These are phyloP conservation scores for Heteromurus nitidus DNA, from an alignment of 2,888 invertebrate species.

Conservation along the genomic window DNA sequence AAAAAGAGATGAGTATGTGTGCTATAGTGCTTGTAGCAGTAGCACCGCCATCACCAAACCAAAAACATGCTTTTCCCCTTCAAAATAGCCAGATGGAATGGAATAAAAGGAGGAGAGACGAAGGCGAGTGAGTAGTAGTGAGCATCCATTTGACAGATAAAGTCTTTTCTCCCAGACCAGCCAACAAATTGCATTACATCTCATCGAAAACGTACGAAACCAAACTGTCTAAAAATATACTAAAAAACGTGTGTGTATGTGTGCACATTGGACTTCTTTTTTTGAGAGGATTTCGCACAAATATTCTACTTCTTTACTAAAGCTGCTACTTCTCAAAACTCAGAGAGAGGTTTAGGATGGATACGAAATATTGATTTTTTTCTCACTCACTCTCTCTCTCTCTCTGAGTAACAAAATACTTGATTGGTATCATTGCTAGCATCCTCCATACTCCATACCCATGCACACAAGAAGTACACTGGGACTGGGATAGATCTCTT, in stretches of 20 bases:
- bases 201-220: too few species aligned
- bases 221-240: too few species aligned
- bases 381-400: too few species aligned
- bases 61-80: slow-evolving; percentile 8
- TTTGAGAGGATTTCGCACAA: slow-evolving; percentile 28
- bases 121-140: slow-evolving; percentile 17
- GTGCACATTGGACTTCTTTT: slow-evolving; percentile 23
- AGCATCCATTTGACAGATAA: slow-evolving; percentile 50
- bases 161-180: slow-evolving; percentile 42
- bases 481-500: neutral
- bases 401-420: slow-evolving; percentile 27
- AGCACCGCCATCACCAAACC: neutral
- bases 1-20: too few species aligned
- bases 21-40: too few species aligned
- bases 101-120: too few species aligned
- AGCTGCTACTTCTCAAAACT: too few species aligned
- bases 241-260: neutral
- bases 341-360: slow-evolving; percentile 36
- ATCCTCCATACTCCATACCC: neutral
- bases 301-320: slow-evolving; percentile 27
- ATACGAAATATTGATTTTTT: too few species aligned
- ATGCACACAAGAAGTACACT: neutral
- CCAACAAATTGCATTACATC: slow-evolving; percentile 32
- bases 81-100: slow-evolving; percentile 45
- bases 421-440: slow-evolving; percentile 43